phyloP scores from a whole-genome alignment of 2,888 invertebrate genomes.

The Volucella inanis region DNA sequence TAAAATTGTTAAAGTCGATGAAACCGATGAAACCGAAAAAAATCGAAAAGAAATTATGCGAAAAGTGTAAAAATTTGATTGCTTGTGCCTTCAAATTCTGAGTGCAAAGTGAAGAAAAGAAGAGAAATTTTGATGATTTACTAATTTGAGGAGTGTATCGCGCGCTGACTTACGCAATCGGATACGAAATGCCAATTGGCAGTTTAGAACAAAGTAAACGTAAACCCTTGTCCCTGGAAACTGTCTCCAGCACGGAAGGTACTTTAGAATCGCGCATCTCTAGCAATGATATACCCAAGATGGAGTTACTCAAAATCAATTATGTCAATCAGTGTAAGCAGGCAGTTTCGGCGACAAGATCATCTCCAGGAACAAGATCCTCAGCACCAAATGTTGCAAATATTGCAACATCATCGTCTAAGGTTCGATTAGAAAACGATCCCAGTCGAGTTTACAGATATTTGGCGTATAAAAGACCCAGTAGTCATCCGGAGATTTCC shows the following conservation, averaged over 20 bases:
- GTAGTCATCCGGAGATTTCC: slow-evolving; percentile 56
- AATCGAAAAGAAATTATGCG: slow-evolving; percentile 21
- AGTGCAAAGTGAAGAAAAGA: slow-evolving; percentile 27
- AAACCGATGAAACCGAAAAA: slow-evolving; percentile 12
- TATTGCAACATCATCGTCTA: slow-evolving; percentile 75
- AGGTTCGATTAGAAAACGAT: slow-evolving; percentile 46
- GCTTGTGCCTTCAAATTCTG: background rate
- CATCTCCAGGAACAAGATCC: slow-evolving; percentile 45
- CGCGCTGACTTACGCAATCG: slow-evolving; percentile 46
- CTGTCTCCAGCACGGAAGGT: slow-evolving; percentile 77
- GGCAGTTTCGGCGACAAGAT: slow-evolving; percentile 71
- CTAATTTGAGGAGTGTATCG: slow-evolving; percentile 21
- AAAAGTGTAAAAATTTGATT: slow-evolving; percentile 27
- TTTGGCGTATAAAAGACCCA: slow-evolving; percentile 70
- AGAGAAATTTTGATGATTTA: slow-evolving; percentile 17
- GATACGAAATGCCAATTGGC: slow-evolving; percentile 79
- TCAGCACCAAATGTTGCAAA: slow-evolving; percentile 23
- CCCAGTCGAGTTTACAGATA: slow-evolving; percentile 61
- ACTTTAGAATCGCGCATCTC: slow-evolving; percentile 81
- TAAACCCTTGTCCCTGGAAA: slow-evolving; percentile 74
- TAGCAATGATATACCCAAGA: slow-evolving; percentile 81
- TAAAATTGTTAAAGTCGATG: too few relatives aligned
- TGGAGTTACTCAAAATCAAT: slow-evolving; percentile 82
- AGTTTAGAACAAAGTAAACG: slow-evolving; percentile 75
- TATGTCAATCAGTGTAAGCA: slow-evolving; percentile 82